Percentiles rank a stretch among this genome's conserved stretches.
phyloP scores from a whole-genome alignment of 2,797 vertebrate species.

The Hapalemur alaotrensis region DNA sequence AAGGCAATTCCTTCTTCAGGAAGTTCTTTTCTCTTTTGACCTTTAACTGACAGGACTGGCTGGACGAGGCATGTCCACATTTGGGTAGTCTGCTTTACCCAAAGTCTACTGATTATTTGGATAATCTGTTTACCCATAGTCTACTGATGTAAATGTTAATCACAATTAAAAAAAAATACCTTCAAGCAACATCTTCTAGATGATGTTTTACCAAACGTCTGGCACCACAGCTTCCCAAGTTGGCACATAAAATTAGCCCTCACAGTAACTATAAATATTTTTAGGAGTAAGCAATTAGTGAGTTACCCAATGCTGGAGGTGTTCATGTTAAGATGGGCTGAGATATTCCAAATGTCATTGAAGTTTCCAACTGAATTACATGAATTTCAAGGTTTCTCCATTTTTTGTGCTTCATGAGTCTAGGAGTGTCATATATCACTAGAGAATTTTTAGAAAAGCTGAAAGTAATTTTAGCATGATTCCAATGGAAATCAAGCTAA shows the following conservation, averaged over 20 bases:
- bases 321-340: neutral
- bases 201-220: neutral
- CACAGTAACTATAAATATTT: neutral
- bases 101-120: neutral
- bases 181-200: neutral
- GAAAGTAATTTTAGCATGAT: neutral
- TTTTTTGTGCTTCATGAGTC: neutral
- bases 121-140: neutral
- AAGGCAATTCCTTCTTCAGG: neutral
- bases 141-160: neutral
- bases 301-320: neutral
- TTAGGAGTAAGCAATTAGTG: neutral
- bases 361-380: neutral
- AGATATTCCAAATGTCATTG: neutral
- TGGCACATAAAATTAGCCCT: neutral
- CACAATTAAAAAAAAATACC: neutral
- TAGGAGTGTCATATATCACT: neutral
- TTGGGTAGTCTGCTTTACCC: neutral
- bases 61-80: neutral
- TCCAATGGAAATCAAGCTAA: neutral
- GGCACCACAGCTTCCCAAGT: neutral
- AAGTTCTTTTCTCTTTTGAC: neutral
- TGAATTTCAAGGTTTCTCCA: neutral
- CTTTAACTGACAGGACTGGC: neutral
- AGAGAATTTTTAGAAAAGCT: neutral